Evolutionary conservation across 2,888 invertebrate species (phyloP), one percentile per base, ranked within the genome.

Genomic region (Lordiphosa fenestrarum): DNA sequence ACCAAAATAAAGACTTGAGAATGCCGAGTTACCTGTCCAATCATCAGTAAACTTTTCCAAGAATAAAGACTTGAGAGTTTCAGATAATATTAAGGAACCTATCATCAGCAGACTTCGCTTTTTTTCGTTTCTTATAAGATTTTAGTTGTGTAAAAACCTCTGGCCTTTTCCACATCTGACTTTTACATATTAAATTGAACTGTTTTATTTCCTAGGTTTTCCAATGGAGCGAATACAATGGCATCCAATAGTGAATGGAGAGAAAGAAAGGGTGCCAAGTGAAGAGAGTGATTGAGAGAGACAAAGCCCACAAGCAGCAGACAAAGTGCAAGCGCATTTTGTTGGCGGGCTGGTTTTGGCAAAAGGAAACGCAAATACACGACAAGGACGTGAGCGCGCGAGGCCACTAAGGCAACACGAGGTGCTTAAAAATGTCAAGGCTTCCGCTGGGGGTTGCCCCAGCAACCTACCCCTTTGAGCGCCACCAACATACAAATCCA

Each of bases 281-380:
- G 38, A 4, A 13, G 12, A 15, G 40, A 9, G 10, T n/a, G 41
- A 23, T 15, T n/a, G 21, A 19, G 36, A 46, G 6, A 33, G n/a
- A 4, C 13, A 21, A 23, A n/a, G 40, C 21, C 7, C 13, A 25
- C 2, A 13, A 13, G 38, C 25, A 38, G 33, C 42, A 40, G 50
- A 52, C 64, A 56, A 46, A 56, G 54, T 63, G 64, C 53, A 65
- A 65, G 61, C 63, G 57, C 64, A 57, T 55, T 65, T 65, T 57
- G 47, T 57, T 52, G 57, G 44, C 40, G 3, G 9, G 3, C 2
- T 63, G 56, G 56, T 15, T 56, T 48, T 61, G 53, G 48, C 47
- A 54, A 63, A 53, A 56, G 52, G 48, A 61, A 69, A 60, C 52
- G 53, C 73, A 68, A 75, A 74, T 70, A 71, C 64, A 66, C 77